A percentile compares a stretch with the other conserved stretches of the same genome.
Evolutionary conservation across 1,140 invertebrate genomes (phyloP).

Genomic region (Brachionus rotundiformis): DNA sequence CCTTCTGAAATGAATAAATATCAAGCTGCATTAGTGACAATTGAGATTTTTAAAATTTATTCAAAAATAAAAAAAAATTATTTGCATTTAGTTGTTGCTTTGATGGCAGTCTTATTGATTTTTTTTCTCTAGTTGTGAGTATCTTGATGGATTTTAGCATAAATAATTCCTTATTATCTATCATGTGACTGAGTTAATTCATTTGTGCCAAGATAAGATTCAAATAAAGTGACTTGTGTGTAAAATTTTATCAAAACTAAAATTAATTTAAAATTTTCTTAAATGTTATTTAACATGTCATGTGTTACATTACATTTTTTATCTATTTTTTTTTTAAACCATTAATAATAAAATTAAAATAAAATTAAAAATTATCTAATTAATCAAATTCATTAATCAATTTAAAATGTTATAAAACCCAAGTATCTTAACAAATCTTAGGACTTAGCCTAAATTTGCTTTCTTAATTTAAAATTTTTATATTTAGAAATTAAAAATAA

Average conservation of each 20-base stretch:
- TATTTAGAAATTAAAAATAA: no score
- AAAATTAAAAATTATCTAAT: no score
- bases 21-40: not conserved
- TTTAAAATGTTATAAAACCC: no score
- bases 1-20: not conserved
- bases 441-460: no score
- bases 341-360: no score
- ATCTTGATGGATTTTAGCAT: not conserved
- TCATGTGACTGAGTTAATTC: not conserved
- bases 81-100: conserved; percentile 1
- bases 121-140: not conserved
- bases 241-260: not conserved
- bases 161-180: not conserved
- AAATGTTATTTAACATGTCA: no score
- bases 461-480: no score
- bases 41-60: not conserved
- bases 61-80: not conserved
- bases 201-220: not conserved
- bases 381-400: no score
- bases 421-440: no score
- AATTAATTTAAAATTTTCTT: not conserved
- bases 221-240: not conserved
- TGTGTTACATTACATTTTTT: no score
- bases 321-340: no score
- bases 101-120: conserved; percentile 18